Evolutionary conservation across 2,888 invertebrate species (phyloP), one percentile per base, ranked within the genome.

Genomic region (Troides helena): DNA sequence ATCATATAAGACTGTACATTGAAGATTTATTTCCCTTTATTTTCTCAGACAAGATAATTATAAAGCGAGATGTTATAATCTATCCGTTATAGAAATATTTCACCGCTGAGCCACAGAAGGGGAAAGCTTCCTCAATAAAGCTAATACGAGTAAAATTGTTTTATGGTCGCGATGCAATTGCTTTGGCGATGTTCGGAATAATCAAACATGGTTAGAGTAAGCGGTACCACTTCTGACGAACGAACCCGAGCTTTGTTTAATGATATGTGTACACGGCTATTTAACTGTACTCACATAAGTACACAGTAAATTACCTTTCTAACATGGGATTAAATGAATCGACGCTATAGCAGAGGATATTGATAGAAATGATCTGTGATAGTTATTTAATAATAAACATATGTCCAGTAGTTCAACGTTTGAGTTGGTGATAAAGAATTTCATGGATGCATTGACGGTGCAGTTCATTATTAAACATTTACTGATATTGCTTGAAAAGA

Each of bases 91-190:
- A 60, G 59, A 23, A 36, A 12, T 64, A 25, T 64, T 53, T 68
- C 39, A 53, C 23, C n/a, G 25, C 23, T 17, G 36, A 12, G 17
- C 61, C 17, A n/a, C 59, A 30, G 50, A 68, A 21, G 23, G 67
- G 57, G 58, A 63, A 30, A 25, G 39, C 25, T 60, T 68, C 64
- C 64, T 64, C 60, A 56, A 68, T 60, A 56, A 61, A 68, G 12
- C 39, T 60, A 53, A 23, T 61, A 64, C 64, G 39, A 59, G 62
- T 50, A 50, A 70, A 64, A 62, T 70, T 62, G 39, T 64, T 68
- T 60, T 56, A 60, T 18, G 59, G 23, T 36, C n/a, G 58, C n/a
- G 23, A 43, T 60, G 64, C 53, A 63, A 68, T 68, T 60, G 68
- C 58, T 30, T 2, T 23, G 63, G n/a, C 63, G 57, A 53, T 66